Base-by-base conservation (phyloP, 1,140 invertebrate species). In the Phocides pigmalion region DNA sequence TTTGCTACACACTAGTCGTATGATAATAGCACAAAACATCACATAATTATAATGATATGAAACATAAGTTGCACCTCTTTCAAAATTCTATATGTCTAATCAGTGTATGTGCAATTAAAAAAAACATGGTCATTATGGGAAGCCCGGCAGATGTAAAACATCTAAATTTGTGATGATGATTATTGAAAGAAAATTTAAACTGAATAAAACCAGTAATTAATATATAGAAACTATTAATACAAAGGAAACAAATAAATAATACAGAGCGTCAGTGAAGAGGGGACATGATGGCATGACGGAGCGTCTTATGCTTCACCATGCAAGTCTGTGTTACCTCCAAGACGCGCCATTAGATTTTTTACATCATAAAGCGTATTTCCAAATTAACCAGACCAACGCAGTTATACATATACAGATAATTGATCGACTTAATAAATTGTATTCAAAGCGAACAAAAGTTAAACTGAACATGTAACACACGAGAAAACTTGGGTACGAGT, bases 1-100 rank as follows among this genome's bases (percentile, higher is more conserved):
- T 70, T 9, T 81, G 64, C 72, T 73, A 75, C 72, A 76, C 73
- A 77, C 62, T 81, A 81, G 78, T 65, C 76, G 78, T 81, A 82
- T 76, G 72, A 73, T 65, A 79, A 73, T 74, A 74, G 81, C 75
- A 74, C 74, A 62, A 66, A 62, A 76, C 56, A 70, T 71, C 67
- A 78, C 76, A 72, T 65, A 69, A 71, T 25, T 61, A 37, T 61
- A 62, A 51, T 53, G 49, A 49, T 62, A 41, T 58, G 44, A 32
- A 32, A 54, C 56, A 61, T 39, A 54, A 59, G 46, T 51, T 32
- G 58, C 56, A 68, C 58, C 47, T 64, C 9, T 53, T 59, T 32
- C 46, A 59, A 64, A 54, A 54, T 39, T 59, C 22, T 51, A 37
- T 37, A 17, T 32, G 12, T 42, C 17, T 39, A 61, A 49, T 54